These are phyloP conservation scores for Phylloscopus collybita DNA, from an alignment of 2,797 vertebrate species.

Conservation along the genomic window DNA sequence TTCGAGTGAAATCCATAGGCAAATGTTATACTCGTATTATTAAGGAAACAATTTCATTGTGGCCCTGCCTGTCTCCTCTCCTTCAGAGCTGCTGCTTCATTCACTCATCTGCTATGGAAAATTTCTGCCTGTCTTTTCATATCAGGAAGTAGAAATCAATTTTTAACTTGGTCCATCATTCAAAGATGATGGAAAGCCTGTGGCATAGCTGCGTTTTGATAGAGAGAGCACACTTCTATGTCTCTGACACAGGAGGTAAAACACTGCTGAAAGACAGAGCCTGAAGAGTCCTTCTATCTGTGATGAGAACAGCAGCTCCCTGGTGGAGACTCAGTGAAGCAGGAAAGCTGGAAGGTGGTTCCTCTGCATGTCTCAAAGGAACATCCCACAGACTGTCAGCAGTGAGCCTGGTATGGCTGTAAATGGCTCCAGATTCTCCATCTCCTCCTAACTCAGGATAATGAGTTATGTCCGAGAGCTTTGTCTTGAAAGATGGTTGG, in stretches of 20 bases:
- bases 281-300: neutral
- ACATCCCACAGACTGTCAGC: neutral
- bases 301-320: neutral
- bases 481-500: neutral
- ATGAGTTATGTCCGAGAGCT: neutral
- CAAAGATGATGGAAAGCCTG: neutral
- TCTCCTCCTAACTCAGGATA: neutral
- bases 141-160: neutral
- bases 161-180: neutral
- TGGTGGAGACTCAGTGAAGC: neutral
- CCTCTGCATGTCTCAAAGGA: neutral
- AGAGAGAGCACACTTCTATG: fast-evolving
- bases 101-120: neutral
- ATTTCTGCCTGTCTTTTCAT: neutral
- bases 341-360: neutral
- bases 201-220: neutral
- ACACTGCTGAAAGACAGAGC: fast-evolving
- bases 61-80: neutral
- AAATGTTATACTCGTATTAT: fast-evolving
- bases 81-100: neutral
- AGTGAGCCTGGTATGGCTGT: neutral
- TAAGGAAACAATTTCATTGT: neutral
- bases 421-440: neutral
- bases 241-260: neutral
- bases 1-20: neutral